Conservation (phyloP, 2,113 vertebrate species). For the Pomatorhinus ruficollis region DNA sequence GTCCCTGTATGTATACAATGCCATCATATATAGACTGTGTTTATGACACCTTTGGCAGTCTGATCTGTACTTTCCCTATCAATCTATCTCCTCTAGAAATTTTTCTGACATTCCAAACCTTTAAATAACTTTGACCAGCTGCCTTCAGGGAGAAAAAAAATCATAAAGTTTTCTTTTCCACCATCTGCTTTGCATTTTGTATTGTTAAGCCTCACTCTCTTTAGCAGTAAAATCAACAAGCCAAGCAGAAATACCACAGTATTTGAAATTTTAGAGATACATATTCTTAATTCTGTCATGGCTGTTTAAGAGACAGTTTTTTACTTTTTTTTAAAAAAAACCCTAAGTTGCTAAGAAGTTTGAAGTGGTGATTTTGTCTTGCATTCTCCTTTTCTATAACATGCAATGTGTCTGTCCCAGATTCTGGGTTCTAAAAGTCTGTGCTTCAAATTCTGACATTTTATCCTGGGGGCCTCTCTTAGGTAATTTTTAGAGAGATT, state of each 20-base stretch:
- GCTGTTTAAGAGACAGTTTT: background rate
- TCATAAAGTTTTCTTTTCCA: background rate
- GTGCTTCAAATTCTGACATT: background rate
- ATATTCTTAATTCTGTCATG: background rate
- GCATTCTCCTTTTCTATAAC: background rate
- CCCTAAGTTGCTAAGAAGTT: background rate
- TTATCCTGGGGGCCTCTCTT: background rate
- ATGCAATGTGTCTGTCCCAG: background rate
- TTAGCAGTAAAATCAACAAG: conserved; percentile 5
- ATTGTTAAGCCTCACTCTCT: background rate
- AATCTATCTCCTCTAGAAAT: conserved; percentile 8
- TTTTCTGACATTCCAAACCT: conserved; percentile 42
- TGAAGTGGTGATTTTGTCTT: background rate
- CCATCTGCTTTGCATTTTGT: conserved; percentile 51
- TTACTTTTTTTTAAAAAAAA: background rate
- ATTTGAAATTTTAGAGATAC: background rate
- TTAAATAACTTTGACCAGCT: conserved; percentile 62
- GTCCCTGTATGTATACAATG: background rate
- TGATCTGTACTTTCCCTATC: conserved; percentile 20
- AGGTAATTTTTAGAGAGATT: background rate
- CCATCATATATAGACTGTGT: background rate
- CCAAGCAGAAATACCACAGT: background rate
- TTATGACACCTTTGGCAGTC: conserved; percentile 11
- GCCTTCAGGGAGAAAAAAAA: background rate
- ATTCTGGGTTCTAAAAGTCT: background rate